phyloP scores from a whole-genome alignment of 2,113 vertebrate species.

The Nannospalax galili region DNA sequence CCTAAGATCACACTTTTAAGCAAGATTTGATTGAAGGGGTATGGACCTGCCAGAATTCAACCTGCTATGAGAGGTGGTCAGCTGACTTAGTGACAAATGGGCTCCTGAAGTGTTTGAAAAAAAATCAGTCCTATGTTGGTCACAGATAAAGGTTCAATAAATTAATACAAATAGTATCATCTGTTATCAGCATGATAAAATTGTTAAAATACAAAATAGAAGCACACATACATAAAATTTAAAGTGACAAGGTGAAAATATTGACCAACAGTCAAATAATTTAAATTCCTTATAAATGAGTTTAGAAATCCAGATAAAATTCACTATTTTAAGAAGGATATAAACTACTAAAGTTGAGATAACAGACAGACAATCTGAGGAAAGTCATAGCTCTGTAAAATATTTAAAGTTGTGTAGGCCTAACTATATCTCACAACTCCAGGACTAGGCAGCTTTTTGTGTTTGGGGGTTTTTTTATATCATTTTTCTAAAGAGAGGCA shows the following conservation, averaged over 20 bases:
- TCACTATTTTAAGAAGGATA: not conserved
- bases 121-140: not conserved
- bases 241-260: not conserved
- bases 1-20: not conserved
- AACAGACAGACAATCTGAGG: not conserved
- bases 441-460: too few species aligned
- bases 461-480: too few species aligned
- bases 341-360: not conserved
- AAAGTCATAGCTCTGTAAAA: not conserved
- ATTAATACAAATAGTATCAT: too few species aligned
- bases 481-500: too few species aligned
- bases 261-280: not conserved
- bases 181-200: not conserved
- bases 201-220: not conserved
- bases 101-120: not conserved
- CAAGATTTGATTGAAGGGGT: not conserved
- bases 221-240: not conserved
- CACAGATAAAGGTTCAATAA: not conserved
- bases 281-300: not conserved
- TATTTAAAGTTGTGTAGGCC: not conserved
- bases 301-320: not conserved
- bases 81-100: not conserved
- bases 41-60: not conserved
- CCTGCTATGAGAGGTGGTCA: not conserved
- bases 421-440: not conserved